These are phyloP conservation scores for Tricholauxania praeusta DNA, from an alignment of 2,888 invertebrate species.

Conservation along the genomic window DNA sequence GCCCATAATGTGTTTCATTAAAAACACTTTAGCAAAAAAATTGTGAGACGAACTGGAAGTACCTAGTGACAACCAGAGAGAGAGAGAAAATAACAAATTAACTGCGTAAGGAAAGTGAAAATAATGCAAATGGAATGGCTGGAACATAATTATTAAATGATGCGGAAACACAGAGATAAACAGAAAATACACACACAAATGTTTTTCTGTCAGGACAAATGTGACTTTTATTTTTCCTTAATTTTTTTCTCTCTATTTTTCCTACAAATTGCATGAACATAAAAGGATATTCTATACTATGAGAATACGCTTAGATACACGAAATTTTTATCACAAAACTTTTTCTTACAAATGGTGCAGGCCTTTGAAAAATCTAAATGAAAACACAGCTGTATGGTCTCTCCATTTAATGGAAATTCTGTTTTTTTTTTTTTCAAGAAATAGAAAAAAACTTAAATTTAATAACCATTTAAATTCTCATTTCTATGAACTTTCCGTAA, in stretches of 20 bases:
- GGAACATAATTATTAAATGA: constrained; percentile 62
- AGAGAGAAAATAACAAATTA: neutral
- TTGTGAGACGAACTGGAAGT: neutral
- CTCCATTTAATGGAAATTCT: neutral
- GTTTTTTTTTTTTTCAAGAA: neutral
- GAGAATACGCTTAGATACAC: too few species aligned
- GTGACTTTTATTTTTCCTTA: too few species aligned
- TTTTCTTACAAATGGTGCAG: too few species aligned
- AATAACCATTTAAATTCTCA: constrained; percentile 24
- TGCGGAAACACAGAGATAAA: constrained; percentile 64
- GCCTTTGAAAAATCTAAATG: neutral
- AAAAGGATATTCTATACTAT: too few species aligned
- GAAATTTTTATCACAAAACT: too few species aligned
- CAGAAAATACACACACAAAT: constrained; percentile 32
- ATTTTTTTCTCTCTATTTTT: too few species aligned
- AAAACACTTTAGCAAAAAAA: too few species aligned
- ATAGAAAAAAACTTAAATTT: constrained; percentile 23
- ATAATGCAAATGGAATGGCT: constrained; percentile 59
- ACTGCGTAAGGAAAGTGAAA: constrained; percentile 48
- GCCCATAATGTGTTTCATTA: too few species aligned
- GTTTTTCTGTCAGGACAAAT: too few species aligned
- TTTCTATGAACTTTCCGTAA: neutral
- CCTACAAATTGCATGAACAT: too few species aligned
- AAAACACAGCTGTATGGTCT: neutral
- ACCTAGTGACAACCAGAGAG: constrained; percentile 11